Evolutionary conservation across 1,140 invertebrate species (phyloP).

Genomic region (Aphaenogaster ashmeadi): DNA sequence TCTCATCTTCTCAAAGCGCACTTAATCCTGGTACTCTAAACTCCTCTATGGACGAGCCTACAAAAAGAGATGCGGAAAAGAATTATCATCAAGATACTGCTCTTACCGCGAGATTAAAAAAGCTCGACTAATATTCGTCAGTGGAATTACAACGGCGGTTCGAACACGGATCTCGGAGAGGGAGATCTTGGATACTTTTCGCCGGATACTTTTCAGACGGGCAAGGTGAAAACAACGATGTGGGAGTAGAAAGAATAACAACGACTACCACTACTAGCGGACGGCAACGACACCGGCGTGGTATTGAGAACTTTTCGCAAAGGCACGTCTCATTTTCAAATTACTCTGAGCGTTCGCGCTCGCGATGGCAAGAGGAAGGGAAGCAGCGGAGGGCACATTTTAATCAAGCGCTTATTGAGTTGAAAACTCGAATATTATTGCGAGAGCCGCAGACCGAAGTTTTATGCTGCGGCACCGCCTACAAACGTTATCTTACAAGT

Average conservation of each 20-base stretch:
- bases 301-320: constrained; percentile 78
- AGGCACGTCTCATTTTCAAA: constrained; percentile 81
- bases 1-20: constrained; percentile 20
- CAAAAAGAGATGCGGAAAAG: constrained; percentile 25
- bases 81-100: constrained; percentile 55
- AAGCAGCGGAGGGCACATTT: constrained; percentile 75
- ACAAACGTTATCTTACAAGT: constrained; percentile 51
- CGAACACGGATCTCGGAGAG: constrained; percentile 6
- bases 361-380: background rate
- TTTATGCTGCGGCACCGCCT: constrained; percentile 63
- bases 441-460: constrained; percentile 68
- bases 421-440: constrained; percentile 82
- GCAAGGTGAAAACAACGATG: constrained; percentile 55
- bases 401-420: constrained; percentile 83
- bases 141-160: constrained; percentile 47
- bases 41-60: background rate
- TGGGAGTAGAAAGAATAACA: constrained; percentile 50
- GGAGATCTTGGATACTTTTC: constrained; percentile 40
- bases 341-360: constrained; percentile 71
- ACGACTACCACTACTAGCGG: constrained; percentile 12
- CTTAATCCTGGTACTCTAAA: constrained; percentile 27
- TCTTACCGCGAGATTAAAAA: constrained; percentile 63
- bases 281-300: constrained; percentile 63
- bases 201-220: constrained; percentile 52
- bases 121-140: constrained; percentile 74